Evolutionary conservation across 2,888 invertebrate genomes (phyloP), one percentile per base, ranked within the genome.

Genomic region (Brachynemurus nebulosus): DNA sequence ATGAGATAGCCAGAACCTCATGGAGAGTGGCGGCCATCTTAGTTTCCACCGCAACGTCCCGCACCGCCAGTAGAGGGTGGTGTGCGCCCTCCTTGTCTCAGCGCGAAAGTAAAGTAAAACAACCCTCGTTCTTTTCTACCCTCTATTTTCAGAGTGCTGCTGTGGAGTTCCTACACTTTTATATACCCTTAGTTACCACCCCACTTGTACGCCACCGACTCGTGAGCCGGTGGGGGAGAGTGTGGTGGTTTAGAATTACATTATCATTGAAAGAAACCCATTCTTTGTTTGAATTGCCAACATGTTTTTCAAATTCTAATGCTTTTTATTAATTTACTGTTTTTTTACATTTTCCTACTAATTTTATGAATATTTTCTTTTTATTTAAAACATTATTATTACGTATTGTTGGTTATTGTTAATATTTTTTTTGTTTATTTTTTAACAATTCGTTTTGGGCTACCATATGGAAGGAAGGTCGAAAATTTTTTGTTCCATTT

Each of bases 1-100:
- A 37, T 19, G 37, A 37, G 20, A 37, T 37, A 17, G 37, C 37
- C 37, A 37, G 37, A 19, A 37, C 37, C 20, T 37, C 17, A 20
- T 37, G 37, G 37, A 37, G 37, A 37, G 37, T 37, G 37, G 16
- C 37, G 37, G 37, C 37, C 37, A 37, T 37, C 37, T 37, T 37
- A 37, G 37, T 37, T 37, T 37, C 19, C 37, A 37, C 37, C 37
- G 37, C 37, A 37, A 20, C 37, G 37, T 37, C 49, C 37, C 16
- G 39, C 45, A 14, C 30, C 25, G 42, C 47, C 44, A 45, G 23
- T 45, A 27, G 47, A 19, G 36, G 34, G 41, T 44, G 30, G 38
- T 42, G n/a, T n/a, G 44, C 46, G 39, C 33, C 40, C 38, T 27
- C 40, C 36, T 18, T 23, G 11, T 40, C 41, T 34, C 41, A 37